Base-by-base conservation (phyloP, 1,140 invertebrate genomes). In the Magallana ariakensis region DNA sequence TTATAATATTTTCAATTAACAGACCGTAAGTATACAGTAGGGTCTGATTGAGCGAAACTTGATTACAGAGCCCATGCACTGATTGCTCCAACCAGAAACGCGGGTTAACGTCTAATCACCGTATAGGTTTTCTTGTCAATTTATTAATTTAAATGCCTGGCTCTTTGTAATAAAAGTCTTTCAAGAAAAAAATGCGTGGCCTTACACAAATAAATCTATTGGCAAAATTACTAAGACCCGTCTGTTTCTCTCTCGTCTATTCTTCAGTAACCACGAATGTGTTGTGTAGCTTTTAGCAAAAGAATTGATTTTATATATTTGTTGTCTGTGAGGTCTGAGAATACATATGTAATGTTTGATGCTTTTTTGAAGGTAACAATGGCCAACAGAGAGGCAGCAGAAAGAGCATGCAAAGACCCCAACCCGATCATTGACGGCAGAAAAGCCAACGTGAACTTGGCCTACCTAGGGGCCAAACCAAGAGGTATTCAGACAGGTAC, bases 371-470 rank as follows among this genome's bases (percentile, higher is more conserved):
- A 99, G 98, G 98, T 99, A 88, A 99, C 99, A 94, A 99, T 99
- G 99, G 97, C 97, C 57, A 98, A 99, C 94, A 96, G 97, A 92
- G 96, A 97, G 66, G 97, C 98, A 81, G 98, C 99, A 58, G 98
- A 99, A 93, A 96, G 98, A 92, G 99, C 99, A 22, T 99, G 98
- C 94, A 98, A 99, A 95, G 98, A 99, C 93, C 98, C 98, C 15
- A 99, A 99, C 95, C 99, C 98, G 26, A 99, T 99, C 94, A 99
- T 99, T 93, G 98, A 99, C 95, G 99, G 99, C 70, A 96, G 99
- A 91, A 99, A 99, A 96, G 98, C 98, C 53, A 99, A 99, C 95
- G 99, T 99, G 53, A 99, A 99, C 95, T 96, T 99, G 91, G 99
- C 99, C 58, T 99, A 99, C 94, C 96, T 99, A 86, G 99, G 98